A percentile compares a stretch with the other conserved stretches of the same genome.
Conservation (phyloP, 2,888 invertebrate species). For the Leptinotarsa peninsularis region DNA sequence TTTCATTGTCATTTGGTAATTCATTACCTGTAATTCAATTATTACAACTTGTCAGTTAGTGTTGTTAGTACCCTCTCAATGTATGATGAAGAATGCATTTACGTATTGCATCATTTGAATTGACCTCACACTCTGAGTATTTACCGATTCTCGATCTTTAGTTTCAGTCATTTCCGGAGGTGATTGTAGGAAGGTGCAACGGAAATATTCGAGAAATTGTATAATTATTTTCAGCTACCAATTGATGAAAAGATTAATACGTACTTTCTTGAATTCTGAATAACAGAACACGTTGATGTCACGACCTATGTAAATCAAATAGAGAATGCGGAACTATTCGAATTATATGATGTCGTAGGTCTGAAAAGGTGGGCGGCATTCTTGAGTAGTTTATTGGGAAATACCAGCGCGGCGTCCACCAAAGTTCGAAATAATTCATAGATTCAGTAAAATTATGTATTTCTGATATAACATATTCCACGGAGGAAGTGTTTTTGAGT, state of each 20-base stretch:
- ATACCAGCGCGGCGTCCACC: background rate
- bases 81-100: too few relatives aligned
- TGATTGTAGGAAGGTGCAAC: background rate
- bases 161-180: background rate
- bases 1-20: too few relatives aligned
- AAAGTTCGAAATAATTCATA: background rate
- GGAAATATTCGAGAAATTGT: background rate
- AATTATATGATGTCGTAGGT: background rate
- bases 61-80: too few relatives aligned
- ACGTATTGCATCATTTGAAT: too few relatives aligned
- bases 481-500: background rate
- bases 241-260: background rate
- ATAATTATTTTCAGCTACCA: slow-evolving; percentile 9
- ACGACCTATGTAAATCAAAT: slow-evolving; percentile 8
- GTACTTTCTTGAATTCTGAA: slow-evolving; percentile 16
- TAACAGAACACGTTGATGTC: slow-evolving; percentile 3
- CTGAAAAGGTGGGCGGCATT: background rate
- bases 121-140: too few relatives aligned
- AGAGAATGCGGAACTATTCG: slow-evolving; percentile 8
- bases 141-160: too few relatives aligned
- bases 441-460: background rate
- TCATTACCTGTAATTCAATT: too few relatives aligned
- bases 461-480: background rate
- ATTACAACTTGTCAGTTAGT: too few relatives aligned
- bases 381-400: slow-evolving; percentile 4